Percentiles rank a stretch among this genome's conserved stretches.
Evolutionary conservation across 2,888 invertebrate species (phyloP).

Genomic region (Tiliacea citrago): DNA sequence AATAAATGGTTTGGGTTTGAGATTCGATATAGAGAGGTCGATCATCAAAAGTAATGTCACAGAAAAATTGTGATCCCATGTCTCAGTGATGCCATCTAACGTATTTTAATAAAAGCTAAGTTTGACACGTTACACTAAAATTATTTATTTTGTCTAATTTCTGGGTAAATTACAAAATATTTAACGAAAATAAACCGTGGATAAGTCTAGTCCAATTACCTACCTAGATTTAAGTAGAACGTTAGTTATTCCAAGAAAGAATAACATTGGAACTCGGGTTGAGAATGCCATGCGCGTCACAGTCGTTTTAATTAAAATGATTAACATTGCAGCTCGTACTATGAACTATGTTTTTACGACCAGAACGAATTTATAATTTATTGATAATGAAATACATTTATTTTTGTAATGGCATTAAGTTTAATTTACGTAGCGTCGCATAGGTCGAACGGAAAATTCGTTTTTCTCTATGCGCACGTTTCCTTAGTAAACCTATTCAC

Average conservation of each 20-base stretch:
- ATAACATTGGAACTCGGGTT: neutral
- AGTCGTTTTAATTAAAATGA: constrained; percentile 18
- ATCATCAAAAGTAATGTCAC: no score
- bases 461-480: neutral
- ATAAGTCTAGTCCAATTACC: neutral
- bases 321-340: constrained; percentile 20
- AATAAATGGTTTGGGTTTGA: no score
- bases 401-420: neutral
- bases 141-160: no score
- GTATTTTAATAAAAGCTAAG: no score
- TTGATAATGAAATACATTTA: neutral
- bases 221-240: neutral
- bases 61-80: no score
- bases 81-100: no score
- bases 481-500: neutral
- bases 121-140: no score
- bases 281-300: constrained; percentile 8
- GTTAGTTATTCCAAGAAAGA: neutral
- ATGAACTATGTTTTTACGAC: neutral
- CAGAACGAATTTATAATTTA: constrained; percentile 7
- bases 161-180: no score
- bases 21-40: no score
- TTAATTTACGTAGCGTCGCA: neutral
- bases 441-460: neutral
- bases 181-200: no score